Conservation (phyloP, 1,140 invertebrate genomes). For the Pentalonia nigronervosa region DNA sequence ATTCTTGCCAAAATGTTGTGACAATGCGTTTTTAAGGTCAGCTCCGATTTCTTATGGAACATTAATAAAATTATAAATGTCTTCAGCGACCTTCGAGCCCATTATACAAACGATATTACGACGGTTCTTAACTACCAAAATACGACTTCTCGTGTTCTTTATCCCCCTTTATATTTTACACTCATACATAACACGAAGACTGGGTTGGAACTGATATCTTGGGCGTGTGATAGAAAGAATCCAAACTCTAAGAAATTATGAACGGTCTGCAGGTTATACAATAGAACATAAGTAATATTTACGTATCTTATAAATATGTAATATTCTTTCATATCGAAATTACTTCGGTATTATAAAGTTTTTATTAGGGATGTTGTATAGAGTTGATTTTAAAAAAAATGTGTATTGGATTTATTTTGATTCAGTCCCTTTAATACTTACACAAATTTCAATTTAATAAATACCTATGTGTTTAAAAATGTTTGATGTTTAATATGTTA, state of each 20-base stretch:
- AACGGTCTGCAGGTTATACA: slow-evolving; percentile 35
- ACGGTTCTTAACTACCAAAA: slow-evolving; percentile 53
- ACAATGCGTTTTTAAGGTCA: slow-evolving; percentile 58
- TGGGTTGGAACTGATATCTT: background rate
- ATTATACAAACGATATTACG: slow-evolving; percentile 47
- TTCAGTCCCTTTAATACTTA: background rate
- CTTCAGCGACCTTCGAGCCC: slow-evolving; percentile 45
- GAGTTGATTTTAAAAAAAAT: background rate
- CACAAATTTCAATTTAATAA: background rate
- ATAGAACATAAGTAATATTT: slow-evolving; percentile 16
- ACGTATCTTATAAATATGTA: no score
- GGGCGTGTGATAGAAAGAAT: background rate
- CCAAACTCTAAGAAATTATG: slow-evolving; percentile 15
- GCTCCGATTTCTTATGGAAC: slow-evolving; percentile 56
- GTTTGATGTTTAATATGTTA: background rate
- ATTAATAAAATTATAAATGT: slow-evolving; percentile 52
- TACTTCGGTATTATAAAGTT: background rate
- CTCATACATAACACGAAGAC: background rate
- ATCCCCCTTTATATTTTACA: background rate
- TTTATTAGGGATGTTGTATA: slow-evolving; percentile 1
- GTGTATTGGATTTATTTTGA: background rate
- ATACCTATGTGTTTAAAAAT: background rate
- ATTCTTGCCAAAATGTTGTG: slow-evolving; percentile 57
- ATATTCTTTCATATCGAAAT: background rate
- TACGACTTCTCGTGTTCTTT: slow-evolving; percentile 50